These are phyloP conservation scores for Burhinus oedicnemus DNA, from an alignment of 2,113 vertebrate genomes.

Conservation along the genomic window DNA sequence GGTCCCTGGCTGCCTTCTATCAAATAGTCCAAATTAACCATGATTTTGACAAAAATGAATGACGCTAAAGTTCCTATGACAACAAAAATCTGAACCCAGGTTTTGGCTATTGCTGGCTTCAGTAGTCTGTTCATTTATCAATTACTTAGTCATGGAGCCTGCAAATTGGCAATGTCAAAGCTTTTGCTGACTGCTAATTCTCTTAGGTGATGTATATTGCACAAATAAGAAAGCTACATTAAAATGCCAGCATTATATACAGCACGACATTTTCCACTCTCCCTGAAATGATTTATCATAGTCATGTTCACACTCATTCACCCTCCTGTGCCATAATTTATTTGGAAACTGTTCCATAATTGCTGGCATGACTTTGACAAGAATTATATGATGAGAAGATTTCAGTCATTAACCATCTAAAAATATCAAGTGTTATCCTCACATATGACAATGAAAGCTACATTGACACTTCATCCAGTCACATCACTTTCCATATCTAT, in stretches of 20 bases:
- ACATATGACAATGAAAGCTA: neutral
- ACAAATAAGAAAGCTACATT: conserved; percentile 35
- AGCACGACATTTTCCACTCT: neutral
- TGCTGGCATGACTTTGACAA: conserved; percentile 45
- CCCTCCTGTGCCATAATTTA: neutral
- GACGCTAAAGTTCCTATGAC: neutral
- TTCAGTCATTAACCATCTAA: conserved; percentile 29
- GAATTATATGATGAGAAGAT: conserved; percentile 4
- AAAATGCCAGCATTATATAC: conserved; percentile 35
- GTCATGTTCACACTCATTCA: neutral
- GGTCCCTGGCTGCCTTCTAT: neutral
- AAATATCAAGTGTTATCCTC: conserved; percentile 18
- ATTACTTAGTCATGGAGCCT: conserved; percentile 60
- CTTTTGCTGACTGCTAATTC: conserved; percentile 59
- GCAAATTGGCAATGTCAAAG: conserved; percentile 75
- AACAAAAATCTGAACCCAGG: neutral
- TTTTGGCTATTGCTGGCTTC: neutral
- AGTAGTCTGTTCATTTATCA: conserved; percentile 56
- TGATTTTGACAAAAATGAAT: neutral
- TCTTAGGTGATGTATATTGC: neutral
- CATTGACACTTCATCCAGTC: neutral
- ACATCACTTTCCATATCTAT: neutral
- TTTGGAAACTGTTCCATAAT: conserved; percentile 27
- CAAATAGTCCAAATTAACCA: neutral
- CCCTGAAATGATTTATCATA: conserved; percentile 28